Conservation (phyloP, 2,797 vertebrate species). For the Sebastolobus altivelis region DNA sequence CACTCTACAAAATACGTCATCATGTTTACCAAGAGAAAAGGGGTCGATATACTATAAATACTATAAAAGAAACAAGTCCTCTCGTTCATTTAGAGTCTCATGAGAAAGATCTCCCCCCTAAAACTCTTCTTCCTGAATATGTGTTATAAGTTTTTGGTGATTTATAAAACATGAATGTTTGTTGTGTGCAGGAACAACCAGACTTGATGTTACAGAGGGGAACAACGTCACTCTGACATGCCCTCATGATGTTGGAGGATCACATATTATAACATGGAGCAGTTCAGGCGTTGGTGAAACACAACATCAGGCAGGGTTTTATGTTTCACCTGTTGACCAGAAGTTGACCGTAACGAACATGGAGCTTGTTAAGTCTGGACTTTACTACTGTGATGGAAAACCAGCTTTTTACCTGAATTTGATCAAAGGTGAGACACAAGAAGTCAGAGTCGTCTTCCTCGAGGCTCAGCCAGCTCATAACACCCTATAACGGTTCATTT, state of each 20-base stretch:
- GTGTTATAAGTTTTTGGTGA: neutral
- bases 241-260: neutral
- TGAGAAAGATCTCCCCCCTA: neutral
- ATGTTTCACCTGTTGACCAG: neutral
- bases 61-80: neutral
- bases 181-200: neutral
- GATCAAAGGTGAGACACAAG: neutral
- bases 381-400: slow-evolving; percentile 14
- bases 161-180: neutral
- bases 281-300: neutral
- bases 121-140: too few species aligned
- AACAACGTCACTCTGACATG: neutral
- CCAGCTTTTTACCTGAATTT: neutral
- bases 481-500: neutral
- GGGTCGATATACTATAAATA: neutral
- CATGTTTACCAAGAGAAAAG: too few species aligned
- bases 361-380: neutral
- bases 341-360: rapidly evolving
- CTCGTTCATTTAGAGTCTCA: neutral
- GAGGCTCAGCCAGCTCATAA: neutral
- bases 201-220: neutral
- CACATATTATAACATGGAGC: neutral
- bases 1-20: too few species aligned
- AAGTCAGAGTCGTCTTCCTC: neutral
- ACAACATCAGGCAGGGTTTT: rapidly evolving